Conservation (phyloP, 2,888 invertebrate species). For the Tetramorium bicarinatum region DNA sequence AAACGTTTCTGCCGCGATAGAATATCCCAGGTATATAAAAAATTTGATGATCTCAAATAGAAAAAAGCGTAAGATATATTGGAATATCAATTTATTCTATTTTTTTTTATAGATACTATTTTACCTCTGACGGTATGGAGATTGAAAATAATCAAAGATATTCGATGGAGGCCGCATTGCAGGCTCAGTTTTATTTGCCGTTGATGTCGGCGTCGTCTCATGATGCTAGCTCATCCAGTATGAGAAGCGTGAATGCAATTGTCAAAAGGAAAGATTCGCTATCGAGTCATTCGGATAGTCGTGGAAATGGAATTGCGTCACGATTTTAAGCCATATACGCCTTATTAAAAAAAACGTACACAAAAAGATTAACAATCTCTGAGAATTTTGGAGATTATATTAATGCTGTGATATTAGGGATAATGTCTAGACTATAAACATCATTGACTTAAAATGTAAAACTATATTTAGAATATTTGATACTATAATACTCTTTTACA, state of each 20-base stretch:
- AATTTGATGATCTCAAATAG: conserved; percentile 1
- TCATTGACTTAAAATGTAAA: not conserved
- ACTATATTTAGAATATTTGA: not conserved
- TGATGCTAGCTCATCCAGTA: conserved; percentile 71
- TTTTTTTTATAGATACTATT: conserved; percentile 78
- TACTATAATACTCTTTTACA: conserved; percentile 25
- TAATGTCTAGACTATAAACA: conserved; percentile 11
- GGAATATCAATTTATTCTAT: not conserved
- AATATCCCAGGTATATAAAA: conserved; percentile 86
- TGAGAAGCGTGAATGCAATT: conserved; percentile 89
- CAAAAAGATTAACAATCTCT: not conserved
- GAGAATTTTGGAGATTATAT: not conserved
- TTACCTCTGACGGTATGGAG: conserved; percentile 79
- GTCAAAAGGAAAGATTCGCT: conserved; percentile 89
- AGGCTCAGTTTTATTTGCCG: conserved; percentile 68
- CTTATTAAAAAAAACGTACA: not conserved
- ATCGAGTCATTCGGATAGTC: conserved; percentile 91
- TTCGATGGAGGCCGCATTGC: conserved; percentile 75
- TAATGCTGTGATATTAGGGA: conserved; percentile 44
- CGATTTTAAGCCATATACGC: conserved; percentile 85
- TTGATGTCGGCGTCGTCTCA: conserved; percentile 69
- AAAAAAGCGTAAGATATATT: not conserved
- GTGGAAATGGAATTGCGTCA: conserved; percentile 91
- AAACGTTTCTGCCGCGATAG: conserved; percentile 87
- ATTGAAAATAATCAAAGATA: conserved; percentile 80